Conservation (phyloP, 2,113 vertebrate genomes). For the Corydoras sp. region DNA sequence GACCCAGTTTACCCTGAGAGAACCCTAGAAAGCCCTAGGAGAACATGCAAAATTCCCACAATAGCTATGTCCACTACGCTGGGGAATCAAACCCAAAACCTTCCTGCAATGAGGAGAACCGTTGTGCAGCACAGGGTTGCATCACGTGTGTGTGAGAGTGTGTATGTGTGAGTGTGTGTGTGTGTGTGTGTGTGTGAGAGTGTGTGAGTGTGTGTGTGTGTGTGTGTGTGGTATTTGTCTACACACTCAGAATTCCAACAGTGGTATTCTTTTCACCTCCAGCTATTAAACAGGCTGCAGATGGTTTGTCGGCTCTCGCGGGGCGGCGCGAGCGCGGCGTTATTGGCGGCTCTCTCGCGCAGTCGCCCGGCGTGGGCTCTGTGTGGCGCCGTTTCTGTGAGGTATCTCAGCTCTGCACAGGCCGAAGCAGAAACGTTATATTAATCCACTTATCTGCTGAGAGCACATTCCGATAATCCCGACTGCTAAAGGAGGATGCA, state of each 20-base stretch:
- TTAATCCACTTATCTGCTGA: constrained; percentile 54
- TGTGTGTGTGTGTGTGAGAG: not conserved
- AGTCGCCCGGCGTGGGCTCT: constrained; percentile 35
- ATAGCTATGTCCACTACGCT: too few relatives aligned
- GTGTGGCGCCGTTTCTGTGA: constrained; percentile 42
- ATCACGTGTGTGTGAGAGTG: too few relatives aligned
- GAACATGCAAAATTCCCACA: too few relatives aligned
- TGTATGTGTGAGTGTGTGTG: too few relatives aligned
- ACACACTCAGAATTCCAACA: not conserved
- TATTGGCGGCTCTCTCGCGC: constrained; percentile 38
- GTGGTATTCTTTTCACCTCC: constrained; percentile 13
- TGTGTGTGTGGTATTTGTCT: not conserved
- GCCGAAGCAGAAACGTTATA: constrained; percentile 48
- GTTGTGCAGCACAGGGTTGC: too few relatives aligned
- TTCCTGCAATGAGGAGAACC: too few relatives aligned
- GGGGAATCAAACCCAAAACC: too few relatives aligned
- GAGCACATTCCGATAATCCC: constrained; percentile 52
- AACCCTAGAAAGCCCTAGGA: too few relatives aligned
- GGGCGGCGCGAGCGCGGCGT: constrained; percentile 36
- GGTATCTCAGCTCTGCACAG: constrained; percentile 42
- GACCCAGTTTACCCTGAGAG: too few relatives aligned
- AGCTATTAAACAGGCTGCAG: constrained; percentile 37
- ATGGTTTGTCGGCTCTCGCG: constrained; percentile 5
- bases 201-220: too few relatives aligned
- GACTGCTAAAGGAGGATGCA: constrained; percentile 39